These are phyloP conservation scores for Myathropa florea DNA, from an alignment of 2,888 invertebrate species.

Conservation along the genomic window DNA sequence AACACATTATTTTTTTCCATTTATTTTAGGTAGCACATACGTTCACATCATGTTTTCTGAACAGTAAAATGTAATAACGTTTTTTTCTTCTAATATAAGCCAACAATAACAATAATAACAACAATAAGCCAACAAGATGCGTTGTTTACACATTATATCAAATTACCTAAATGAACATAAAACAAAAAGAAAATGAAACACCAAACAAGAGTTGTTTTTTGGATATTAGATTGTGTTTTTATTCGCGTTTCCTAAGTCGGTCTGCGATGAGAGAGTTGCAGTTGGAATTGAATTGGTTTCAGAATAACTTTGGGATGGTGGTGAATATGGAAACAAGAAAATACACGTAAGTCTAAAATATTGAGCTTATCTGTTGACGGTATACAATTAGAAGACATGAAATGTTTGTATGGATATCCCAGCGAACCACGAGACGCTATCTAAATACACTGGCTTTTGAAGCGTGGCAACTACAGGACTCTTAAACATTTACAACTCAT, in stretches of 20 bases:
- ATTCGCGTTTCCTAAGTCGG: background rate
- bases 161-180: slow-evolving; percentile 18
- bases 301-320: too few species aligned
- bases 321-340: too few species aligned
- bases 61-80: slow-evolving; percentile 5
- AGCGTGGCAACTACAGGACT: too few species aligned
- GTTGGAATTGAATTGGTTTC: too few species aligned
- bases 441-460: too few species aligned
- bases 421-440: too few species aligned
- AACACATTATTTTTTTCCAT: slow-evolving; percentile 2
- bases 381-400: too few species aligned
- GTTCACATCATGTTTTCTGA: background rate
- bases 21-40: background rate
- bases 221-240: background rate
- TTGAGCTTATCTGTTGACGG: too few species aligned
- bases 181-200: slow-evolving; percentile 23
- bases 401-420: too few species aligned
- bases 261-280: too few species aligned
- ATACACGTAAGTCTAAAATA: too few species aligned
- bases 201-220: slow-evolving; percentile 39
- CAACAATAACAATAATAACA: slow-evolving; percentile 13
- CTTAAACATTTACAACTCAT: too few species aligned
- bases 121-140: slow-evolving; percentile 42
- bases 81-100: slow-evolving; percentile 46
- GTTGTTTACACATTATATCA: slow-evolving; percentile 28